A percentile compares a stretch with the other conserved stretches of the same genome.
phyloP scores from a whole-genome alignment of 2,797 vertebrate genomes.

The Antennarius maculatus region DNA sequence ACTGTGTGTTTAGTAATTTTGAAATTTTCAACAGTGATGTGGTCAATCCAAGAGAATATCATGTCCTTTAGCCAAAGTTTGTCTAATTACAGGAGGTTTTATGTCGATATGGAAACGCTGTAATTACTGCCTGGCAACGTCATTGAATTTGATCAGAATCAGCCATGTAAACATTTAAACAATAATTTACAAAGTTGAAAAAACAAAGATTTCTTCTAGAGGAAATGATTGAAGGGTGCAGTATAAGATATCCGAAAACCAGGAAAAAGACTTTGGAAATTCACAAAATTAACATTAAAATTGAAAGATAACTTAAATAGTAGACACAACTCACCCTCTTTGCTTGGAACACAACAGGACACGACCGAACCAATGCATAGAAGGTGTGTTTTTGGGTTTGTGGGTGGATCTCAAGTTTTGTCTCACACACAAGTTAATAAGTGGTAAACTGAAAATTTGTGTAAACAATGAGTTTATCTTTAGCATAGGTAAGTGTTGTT shows the following conservation, averaged over 20 bases:
- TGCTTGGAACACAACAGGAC: neutral
- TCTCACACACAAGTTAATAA: slow-evolving; percentile 70
- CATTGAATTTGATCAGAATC: neutral
- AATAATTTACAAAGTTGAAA: neutral
- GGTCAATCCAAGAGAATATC: neutral
- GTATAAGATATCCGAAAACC: too few species aligned
- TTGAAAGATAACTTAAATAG: neutral
- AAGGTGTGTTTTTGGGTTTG: slow-evolving; percentile 7
- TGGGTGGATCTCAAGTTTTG: slow-evolving; percentile 4
- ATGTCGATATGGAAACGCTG: too few species aligned
- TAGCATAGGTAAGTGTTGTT: slow-evolving; percentile 17
- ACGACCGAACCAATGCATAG: slow-evolving; percentile 1
- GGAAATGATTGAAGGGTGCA: neutral
- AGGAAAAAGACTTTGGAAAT: too few species aligned
- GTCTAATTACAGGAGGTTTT: neutral
- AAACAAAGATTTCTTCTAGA: neutral
- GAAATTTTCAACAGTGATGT: slow-evolving; percentile 2
- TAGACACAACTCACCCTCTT: slow-evolving; percentile 18
- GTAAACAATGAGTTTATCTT: slow-evolving; percentile 63
- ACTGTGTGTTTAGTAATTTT: neutral
- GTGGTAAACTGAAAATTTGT: slow-evolving; percentile 57
- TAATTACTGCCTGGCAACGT: neutral
- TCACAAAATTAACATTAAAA: neutral
- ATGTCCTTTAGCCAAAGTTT: neutral
- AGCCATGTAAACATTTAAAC: neutral